A percentile compares a stretch with the other conserved stretches of the same genome.
Conservation (phyloP, 2,888 invertebrate species). For the Panzeria rudis region DNA sequence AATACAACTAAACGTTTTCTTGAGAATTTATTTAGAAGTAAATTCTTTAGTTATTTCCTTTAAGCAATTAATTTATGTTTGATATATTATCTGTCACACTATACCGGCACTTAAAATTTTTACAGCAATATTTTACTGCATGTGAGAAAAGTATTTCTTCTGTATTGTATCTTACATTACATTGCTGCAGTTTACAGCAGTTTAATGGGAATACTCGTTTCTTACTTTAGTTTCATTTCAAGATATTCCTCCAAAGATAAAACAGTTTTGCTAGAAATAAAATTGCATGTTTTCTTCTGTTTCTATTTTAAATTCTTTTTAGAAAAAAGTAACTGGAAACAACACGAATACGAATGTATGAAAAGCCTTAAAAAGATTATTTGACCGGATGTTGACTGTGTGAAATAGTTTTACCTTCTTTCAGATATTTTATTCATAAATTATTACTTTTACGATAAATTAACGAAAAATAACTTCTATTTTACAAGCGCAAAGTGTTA, state of each 20-base stretch:
- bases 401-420: background rate
- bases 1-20: too few species aligned
- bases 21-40: background rate
- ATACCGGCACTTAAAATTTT: background rate
- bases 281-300: conserved; percentile 6
- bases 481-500: background rate
- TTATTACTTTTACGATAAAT: background rate
- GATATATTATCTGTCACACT: background rate
- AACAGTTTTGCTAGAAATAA: background rate
- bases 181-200: background rate
- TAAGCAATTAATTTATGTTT: background rate
- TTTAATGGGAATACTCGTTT: background rate
- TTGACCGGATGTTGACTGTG: background rate
- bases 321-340: background rate
- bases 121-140: background rate
- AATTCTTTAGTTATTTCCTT: background rate
- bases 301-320: background rate
- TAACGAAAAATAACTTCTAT: too few species aligned
- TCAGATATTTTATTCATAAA: background rate
- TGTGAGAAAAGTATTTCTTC: background rate
- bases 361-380: too few species aligned
- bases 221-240: background rate
- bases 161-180: background rate
- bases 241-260: background rate
- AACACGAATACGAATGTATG: background rate